A percentile compares a stretch with the other conserved stretches of the same genome.
Conservation (phyloP, 2,797 vertebrate species). For the Anolis apletophallus region DNA sequence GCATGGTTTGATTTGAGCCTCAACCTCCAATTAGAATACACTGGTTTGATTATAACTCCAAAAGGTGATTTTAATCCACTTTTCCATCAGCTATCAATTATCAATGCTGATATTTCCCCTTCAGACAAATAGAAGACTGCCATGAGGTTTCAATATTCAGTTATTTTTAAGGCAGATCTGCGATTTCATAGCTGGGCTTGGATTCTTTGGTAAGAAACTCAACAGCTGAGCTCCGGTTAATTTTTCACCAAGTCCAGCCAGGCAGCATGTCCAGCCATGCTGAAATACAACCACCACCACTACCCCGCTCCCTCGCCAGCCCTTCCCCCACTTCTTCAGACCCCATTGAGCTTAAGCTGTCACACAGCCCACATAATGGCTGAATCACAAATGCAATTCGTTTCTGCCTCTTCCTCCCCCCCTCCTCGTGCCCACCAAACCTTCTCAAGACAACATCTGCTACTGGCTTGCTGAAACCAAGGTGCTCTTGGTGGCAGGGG, state of each 20-base stretch:
- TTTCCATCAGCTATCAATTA: not conserved
- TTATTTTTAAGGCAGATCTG: slow-evolving; percentile 21
- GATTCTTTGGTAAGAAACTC: slow-evolving; percentile 35
- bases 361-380: slow-evolving; percentile 61
- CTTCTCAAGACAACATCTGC: slow-evolving; percentile 43
- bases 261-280: slow-evolving; percentile 51
- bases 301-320: not conserved
- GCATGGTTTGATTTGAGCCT: not conserved
- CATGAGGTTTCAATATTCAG: slow-evolving; percentile 4
- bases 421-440: not conserved
- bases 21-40: not conserved
- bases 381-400: slow-evolving; percentile 54
- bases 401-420: slow-evolving; percentile 33
- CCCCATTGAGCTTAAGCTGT: slow-evolving; percentile 61
- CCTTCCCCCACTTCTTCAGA: slow-evolving; percentile 46
- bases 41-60: not conserved
- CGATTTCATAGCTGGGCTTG: not conserved
- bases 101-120: not conserved
- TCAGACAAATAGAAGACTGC: slow-evolving; percentile 24
- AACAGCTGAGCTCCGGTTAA: slow-evolving; percentile 67
- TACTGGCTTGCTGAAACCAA: slow-evolving; percentile 36
- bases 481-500: not conserved
- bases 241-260: slow-evolving; percentile 67
- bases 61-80: not conserved
- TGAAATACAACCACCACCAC: slow-evolving; percentile 42